These are phyloP conservation scores for Salminus brasiliensis DNA, from an alignment of 2,113 vertebrate genomes.

Conservation along the genomic window DNA sequence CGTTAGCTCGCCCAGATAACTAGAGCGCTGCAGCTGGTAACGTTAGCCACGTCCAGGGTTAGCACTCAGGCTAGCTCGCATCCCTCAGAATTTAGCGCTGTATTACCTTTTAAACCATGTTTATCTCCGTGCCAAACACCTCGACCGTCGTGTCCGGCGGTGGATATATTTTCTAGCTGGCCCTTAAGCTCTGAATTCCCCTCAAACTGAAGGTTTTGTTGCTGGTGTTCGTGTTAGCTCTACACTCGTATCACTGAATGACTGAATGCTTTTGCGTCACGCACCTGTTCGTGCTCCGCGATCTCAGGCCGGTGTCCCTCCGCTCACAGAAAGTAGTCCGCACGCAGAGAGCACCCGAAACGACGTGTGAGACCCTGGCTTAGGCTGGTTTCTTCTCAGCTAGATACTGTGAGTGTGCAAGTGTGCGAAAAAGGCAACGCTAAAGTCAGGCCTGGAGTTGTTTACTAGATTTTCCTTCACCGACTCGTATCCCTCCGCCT, in stretches of 20 bases:
- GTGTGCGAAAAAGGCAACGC: not conserved
- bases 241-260: not conserved
- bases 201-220: not conserved
- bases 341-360: not conserved
- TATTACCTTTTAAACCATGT: slow-evolving; percentile 49
- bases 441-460: not conserved
- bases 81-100: not conserved
- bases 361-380: no score
- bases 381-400: not conserved
- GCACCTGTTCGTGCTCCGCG: slow-evolving; percentile 44
- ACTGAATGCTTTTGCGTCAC: slow-evolving; percentile 52
- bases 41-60: slow-evolving; percentile 20
- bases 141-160: not conserved
- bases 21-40: not conserved
- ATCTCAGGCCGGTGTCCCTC: slow-evolving; percentile 20
- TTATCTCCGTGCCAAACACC: not conserved
- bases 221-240: not conserved
- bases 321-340: slow-evolving; percentile 42
- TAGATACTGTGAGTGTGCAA: not conserved
- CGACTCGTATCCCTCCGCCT: slow-evolving; percentile 32
- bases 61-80: slow-evolving; percentile 24
- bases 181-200: not conserved
- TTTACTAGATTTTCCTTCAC: not conserved
- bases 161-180: not conserved
- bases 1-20: not conserved